Conservation (phyloP, 2,888 invertebrate genomes). For the Pterostichus madidus region DNA sequence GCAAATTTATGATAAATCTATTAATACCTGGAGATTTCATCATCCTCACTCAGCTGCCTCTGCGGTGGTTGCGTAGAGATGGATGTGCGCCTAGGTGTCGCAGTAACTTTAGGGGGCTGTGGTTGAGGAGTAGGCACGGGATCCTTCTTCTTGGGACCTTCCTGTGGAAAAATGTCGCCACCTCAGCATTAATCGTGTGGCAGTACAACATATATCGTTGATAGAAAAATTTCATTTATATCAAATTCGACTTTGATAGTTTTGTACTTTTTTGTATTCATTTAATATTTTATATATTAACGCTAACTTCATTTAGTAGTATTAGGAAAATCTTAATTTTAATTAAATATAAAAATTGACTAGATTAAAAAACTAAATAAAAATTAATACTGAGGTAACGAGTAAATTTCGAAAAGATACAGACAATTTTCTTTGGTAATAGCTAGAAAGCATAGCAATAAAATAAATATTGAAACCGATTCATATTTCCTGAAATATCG, state of each 20-base stretch:
- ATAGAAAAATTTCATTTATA: conserved; percentile 7
- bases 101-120: conserved; percentile 79
- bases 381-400: conserved; percentile 66
- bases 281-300: conserved; percentile 1
- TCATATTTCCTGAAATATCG: background rate
- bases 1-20: background rate
- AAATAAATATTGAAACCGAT: background rate
- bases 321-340: conserved; percentile 31
- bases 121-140: conserved; percentile 79
- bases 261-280: conserved; percentile 6
- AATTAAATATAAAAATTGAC: conserved; percentile 50
- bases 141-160: conserved; percentile 86
- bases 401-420: conserved; percentile 56
- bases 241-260: conserved; percentile 19
- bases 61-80: conserved; percentile 78
- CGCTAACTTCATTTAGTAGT: conserved; percentile 34
- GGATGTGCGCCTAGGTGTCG: conserved; percentile 75
- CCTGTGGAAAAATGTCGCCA: conserved; percentile 70
- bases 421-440: conserved; percentile 10
- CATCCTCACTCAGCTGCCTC: conserved; percentile 93
- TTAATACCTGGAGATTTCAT: conserved; percentile 85
- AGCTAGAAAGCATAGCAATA: conserved; percentile 35
- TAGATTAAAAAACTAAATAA: conserved; percentile 22
- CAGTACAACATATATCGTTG: conserved; percentile 40
- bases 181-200: conserved; percentile 70